These are phyloP conservation scores for Hassar affinis DNA, from an alignment of 2,113 vertebrate species.

Conservation along the genomic window DNA sequence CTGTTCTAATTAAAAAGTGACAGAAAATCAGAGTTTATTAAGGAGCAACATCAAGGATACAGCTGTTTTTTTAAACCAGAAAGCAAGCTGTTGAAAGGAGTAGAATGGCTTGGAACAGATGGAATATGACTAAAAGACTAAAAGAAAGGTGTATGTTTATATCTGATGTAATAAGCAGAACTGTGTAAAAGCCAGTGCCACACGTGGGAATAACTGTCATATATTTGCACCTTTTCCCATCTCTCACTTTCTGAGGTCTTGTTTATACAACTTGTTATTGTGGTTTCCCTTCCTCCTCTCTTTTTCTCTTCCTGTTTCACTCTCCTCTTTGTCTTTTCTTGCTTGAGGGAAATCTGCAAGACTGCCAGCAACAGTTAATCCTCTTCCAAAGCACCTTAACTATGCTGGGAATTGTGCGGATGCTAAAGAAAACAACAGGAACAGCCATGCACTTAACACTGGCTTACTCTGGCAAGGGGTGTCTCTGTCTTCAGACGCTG, in stretches of 20 bases:
- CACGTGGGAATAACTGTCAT: conserved; percentile 49
- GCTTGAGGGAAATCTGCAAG: conserved; percentile 30
- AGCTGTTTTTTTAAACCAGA: not conserved
- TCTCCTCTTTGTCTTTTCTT: conserved; percentile 44
- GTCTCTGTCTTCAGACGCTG: conserved; percentile 53
- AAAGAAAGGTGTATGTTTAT: not conserved
- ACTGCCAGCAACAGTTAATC: conserved; percentile 60
- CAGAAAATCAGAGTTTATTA: conserved; percentile 23
- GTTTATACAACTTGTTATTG: conserved; percentile 54
- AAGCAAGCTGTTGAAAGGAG: not conserved
- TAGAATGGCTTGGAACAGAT: not conserved
- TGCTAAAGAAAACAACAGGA: conserved; percentile 56
- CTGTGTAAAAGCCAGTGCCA: conserved; percentile 40
- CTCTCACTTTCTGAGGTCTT: conserved; percentile 39
- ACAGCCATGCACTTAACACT: conserved; percentile 58
- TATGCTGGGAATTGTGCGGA: conserved; percentile 59
- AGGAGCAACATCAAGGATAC: conserved; percentile 21
- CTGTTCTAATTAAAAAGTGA: conserved; percentile 39
- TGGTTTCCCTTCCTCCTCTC: conserved; percentile 27
- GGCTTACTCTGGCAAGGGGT: conserved; percentile 47
- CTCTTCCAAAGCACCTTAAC: conserved; percentile 62
- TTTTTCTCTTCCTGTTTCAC: conserved; percentile 43
- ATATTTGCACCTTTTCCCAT: conserved; percentile 42
- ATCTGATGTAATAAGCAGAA: conserved; percentile 42
- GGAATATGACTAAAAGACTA: not conserved